Evolutionary conservation across 1,140 invertebrate genomes (phyloP), one percentile per base, ranked within the genome.

Genomic region (Aphaenogaster ashmeadi): DNA sequence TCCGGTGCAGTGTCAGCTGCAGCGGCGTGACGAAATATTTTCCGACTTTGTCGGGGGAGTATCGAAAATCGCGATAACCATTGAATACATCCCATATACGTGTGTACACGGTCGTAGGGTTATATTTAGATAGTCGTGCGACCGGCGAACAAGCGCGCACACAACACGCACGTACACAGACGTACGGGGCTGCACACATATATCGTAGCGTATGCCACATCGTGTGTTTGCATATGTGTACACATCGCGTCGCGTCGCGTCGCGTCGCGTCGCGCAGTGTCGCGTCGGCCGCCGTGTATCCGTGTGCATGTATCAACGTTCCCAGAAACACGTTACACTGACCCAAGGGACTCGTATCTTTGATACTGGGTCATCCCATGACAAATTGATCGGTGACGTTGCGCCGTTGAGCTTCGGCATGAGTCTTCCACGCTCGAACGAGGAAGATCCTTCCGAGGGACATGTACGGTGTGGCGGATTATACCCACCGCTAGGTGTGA

Each of bases 311-410:
- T 72, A 62, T 87, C 52, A 54, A 87, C 79, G 87, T 87, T 89
- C 47, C 90, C 81, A 86, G 75, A 88, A 91, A 91, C 86, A 54
- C 75, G 87, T 88, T 87, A 87, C 87, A 81, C 11, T 54, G 60
- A 54, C 89, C 87, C 90, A 7, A 50, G 90, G 81, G 88, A 86
- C 80, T 86, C 86, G 88, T 86, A 89, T 91, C 90, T 91, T 91
- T 88, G 90, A 91, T 91, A 88, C 77, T 88, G 66, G 90, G 88
- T 91, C 90, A 89, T 77, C 77, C 90, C 88, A 88, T 91, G 90
- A 91, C 90, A 89, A 91, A 91, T 91, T 91, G 90, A 91, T 91
- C 90, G 88, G 87, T 91, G 90, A 69, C 85, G 71, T 66, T 81
- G 52, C 60, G 72, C 84, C 83, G 83, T 88, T 74, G 74, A 87